Evolutionary conservation across 2,797 vertebrate genomes (phyloP).

Genomic region (Parotocinclus haroldoi): DNA sequence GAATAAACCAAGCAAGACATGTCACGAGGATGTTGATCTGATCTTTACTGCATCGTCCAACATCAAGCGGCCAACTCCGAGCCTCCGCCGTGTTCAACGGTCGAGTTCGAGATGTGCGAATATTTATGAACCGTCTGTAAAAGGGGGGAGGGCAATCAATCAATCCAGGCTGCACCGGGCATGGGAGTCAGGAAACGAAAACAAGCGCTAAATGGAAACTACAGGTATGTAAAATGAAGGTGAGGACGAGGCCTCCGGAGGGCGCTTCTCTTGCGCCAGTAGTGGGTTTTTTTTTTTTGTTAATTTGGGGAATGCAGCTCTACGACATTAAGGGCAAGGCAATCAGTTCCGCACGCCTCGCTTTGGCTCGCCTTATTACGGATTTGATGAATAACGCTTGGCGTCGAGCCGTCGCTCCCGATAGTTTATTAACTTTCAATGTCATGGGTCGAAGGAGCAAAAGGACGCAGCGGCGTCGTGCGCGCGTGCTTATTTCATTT

Average conservation of each 20-base stretch:
- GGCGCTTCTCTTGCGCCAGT: background rate
- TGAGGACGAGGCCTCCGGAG: background rate
- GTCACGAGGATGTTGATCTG: too few relatives aligned
- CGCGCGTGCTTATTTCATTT: background rate
- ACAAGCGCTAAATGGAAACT: too few relatives aligned
- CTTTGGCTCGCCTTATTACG: slow-evolving; percentile 8
- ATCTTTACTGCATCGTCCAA: too few relatives aligned
- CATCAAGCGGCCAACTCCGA: too few relatives aligned
- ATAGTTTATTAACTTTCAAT: slow-evolving; percentile 48
- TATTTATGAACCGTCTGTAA: too few relatives aligned
- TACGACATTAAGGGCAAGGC: slow-evolving; percentile 6
- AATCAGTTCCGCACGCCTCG: slow-evolving; percentile 7
- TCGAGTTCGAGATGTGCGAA: too few relatives aligned
- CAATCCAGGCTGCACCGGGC: too few relatives aligned
- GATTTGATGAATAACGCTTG: slow-evolving; percentile 9
- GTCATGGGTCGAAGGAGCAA: slow-evolving; percentile 39
- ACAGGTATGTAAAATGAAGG: background rate
- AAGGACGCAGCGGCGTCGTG: slow-evolving; percentile 12
- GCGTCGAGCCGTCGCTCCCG: slow-evolving; percentile 9
- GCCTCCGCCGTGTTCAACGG: too few relatives aligned
- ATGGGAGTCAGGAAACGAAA: too few relatives aligned
- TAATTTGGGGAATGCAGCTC: slow-evolving; percentile 4
- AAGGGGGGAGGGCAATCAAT: too few relatives aligned
- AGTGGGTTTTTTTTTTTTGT: background rate
- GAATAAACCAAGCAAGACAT: too few relatives aligned